A percentile compares a stretch with the other conserved stretches of the same genome.
Conservation (phyloP, 2,113 vertebrate species). For the Acanthochromis polyacanthus region DNA sequence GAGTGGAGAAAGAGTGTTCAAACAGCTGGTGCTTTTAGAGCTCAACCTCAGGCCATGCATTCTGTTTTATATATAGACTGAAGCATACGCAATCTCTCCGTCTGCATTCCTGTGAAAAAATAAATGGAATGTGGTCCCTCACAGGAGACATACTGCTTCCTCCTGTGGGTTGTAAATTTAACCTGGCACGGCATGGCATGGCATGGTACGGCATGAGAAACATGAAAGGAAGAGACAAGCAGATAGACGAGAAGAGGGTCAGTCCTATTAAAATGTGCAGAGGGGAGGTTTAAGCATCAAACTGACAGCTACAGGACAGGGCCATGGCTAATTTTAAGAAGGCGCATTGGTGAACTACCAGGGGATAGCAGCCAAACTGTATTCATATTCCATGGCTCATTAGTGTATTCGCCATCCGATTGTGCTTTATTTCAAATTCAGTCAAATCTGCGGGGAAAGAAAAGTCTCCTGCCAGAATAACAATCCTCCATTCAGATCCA, state of each 20-base stretch:
- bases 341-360: slow-evolving; percentile 43
- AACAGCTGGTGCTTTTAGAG: slow-evolving; percentile 60
- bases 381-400: slow-evolving; percentile 60
- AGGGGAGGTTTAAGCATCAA: slow-evolving; percentile 55
- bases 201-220: slow-evolving; percentile 35
- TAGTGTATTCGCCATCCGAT: slow-evolving; percentile 26
- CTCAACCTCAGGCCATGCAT: slow-evolving; percentile 29
- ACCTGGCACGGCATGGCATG: slow-evolving; percentile 43
- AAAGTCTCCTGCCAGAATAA: slow-evolving; percentile 57
- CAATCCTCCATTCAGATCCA: slow-evolving; percentile 65
- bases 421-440: slow-evolving; percentile 63
- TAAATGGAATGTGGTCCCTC: slow-evolving; percentile 53
- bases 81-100: slow-evolving; percentile 31
- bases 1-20: slow-evolving; percentile 14
- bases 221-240: slow-evolving; percentile 23
- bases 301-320: slow-evolving; percentile 55
- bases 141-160: slow-evolving; percentile 44
- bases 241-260: slow-evolving; percentile 41
- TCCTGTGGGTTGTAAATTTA: slow-evolving; percentile 63
- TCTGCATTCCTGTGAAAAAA: slow-evolving; percentile 65
- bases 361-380: slow-evolving; percentile 44
- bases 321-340: slow-evolving; percentile 54
- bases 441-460: slow-evolving; percentile 56
- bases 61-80: slow-evolving; percentile 73
- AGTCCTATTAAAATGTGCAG: slow-evolving; percentile 51